Percentiles rank a stretch among this genome's conserved stretches.
Evolutionary conservation across 2,888 invertebrate species (phyloP).

Genomic region (Pseudanteris insignis): DNA sequence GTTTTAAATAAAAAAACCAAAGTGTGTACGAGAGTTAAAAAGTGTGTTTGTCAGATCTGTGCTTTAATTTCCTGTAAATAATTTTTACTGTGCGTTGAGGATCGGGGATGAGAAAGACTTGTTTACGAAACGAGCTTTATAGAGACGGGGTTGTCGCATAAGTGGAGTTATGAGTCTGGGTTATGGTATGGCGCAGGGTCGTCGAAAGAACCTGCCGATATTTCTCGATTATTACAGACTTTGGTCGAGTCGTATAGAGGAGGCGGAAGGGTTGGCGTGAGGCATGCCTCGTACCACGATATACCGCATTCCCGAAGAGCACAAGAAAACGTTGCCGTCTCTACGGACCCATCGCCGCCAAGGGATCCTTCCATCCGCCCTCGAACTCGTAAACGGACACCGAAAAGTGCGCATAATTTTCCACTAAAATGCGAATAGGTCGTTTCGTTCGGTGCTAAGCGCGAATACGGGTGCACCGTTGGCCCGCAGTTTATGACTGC

Average conservation of each 20-base stretch:
- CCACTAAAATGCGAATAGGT: constrained; percentile 61
- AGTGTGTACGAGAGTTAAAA: no score
- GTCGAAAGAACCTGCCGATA: constrained; percentile 57
- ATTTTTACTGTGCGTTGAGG: no score
- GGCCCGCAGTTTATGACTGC: constrained; percentile 21
- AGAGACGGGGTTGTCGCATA: constrained; percentile 37
- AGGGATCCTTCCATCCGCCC: constrained; percentile 36
- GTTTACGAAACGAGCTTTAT: constrained; percentile 28
- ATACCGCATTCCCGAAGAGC: constrained; percentile 36
- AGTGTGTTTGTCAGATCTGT: no score
- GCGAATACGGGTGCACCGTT: constrained; percentile 7
- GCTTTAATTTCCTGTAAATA: no score
- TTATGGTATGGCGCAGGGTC: constrained; percentile 28
- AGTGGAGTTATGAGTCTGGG: constrained; percentile 36
- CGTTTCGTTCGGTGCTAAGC: constrained; percentile 50
- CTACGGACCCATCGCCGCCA: constrained; percentile 21
- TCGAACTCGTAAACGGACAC: constrained; percentile 59
- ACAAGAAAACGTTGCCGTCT: constrained; percentile 32
- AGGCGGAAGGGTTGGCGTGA: constrained; percentile 28
- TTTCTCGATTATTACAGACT: constrained; percentile 56
- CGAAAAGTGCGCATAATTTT: constrained; percentile 60
- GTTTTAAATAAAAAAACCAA: no score
- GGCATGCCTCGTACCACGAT: constrained; percentile 36
- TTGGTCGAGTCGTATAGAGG: constrained; percentile 30
- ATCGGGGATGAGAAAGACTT: constrained; percentile 21